phyloP scores from a whole-genome alignment of 2,888 invertebrate species.

The Arge pagana region DNA sequence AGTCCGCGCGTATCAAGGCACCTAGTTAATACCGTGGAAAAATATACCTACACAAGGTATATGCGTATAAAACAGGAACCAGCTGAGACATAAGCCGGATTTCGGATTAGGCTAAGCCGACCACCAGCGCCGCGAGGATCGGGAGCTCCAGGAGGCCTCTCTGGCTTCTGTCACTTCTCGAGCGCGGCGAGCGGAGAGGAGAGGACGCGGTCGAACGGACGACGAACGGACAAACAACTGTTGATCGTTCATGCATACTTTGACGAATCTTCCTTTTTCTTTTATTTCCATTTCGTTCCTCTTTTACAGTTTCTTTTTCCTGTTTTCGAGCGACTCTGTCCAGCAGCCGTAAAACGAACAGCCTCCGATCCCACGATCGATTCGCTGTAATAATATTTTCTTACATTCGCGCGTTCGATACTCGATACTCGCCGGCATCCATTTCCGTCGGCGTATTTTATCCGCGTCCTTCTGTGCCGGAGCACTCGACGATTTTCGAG shows the following conservation, averaged over 20 bases:
- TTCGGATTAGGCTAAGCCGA: constrained; percentile 53
- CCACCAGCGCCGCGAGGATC: constrained; percentile 19
- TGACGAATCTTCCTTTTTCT: constrained; percentile 5
- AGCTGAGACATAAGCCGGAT: constrained; percentile 54
- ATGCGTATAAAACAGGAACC: constrained; percentile 41
- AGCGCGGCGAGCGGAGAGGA: no score
- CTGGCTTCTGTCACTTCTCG: constrained; percentile 21
- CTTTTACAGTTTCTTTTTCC: not conserved
- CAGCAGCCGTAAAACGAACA: not conserved
- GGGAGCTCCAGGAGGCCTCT: constrained; percentile 24
- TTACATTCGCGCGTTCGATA: not conserved
- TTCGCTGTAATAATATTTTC: not conserved
- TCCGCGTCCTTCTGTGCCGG: constrained; percentile 1
- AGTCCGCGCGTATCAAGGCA: not conserved
- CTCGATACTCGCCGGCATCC: not conserved
- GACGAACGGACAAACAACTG: constrained; percentile 10
- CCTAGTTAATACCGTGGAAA: constrained; percentile 31
- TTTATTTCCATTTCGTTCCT: not conserved
- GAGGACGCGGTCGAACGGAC: not conserved
- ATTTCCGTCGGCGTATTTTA: not conserved
- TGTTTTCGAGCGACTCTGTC: not conserved
- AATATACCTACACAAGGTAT: constrained; percentile 32
- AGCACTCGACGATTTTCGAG: constrained; percentile 2
- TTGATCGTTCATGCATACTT: constrained; percentile 21
- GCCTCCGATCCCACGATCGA: not conserved